Percentiles rank a stretch among this genome's conserved stretches.
phyloP scores from a whole-genome alignment of 2,113 vertebrate genomes.

The Formicarius rufipectus region DNA sequence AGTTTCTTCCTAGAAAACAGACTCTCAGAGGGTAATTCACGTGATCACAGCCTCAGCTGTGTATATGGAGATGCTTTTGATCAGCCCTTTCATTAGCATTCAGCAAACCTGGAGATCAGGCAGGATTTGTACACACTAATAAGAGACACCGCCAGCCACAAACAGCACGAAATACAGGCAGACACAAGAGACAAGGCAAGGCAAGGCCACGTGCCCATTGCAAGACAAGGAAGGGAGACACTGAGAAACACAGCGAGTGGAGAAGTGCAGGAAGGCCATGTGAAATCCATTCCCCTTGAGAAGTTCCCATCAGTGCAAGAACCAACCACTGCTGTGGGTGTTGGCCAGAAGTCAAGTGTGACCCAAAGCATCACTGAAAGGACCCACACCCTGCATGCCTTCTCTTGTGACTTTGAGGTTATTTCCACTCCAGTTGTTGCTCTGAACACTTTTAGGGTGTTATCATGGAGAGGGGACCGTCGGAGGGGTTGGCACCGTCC shows the following conservation, averaged over 20 bases:
- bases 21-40: background rate
- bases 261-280: background rate
- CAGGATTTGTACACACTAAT: background rate
- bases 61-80: background rate
- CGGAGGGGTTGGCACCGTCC: background rate
- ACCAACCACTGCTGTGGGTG: fast-evolving
- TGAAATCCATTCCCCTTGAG: background rate
- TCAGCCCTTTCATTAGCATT: background rate
- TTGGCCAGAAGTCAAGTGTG: background rate
- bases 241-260: background rate
- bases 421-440: background rate
- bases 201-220: fast-evolving
- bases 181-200: background rate
- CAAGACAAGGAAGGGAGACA: fast-evolving
- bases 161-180: fast-evolving
- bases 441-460: fast-evolving
- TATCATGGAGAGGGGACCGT: background rate
- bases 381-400: fast-evolving
- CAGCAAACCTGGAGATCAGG: background rate
- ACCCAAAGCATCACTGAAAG: background rate
- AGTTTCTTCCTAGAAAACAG: background rate
- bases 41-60: background rate
- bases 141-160: background rate
- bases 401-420: fast-evolving
- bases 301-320: background rate